A percentile compares a stretch with the other conserved stretches of the same genome.
Evolutionary conservation across 2,888 invertebrate genomes (phyloP).

Genomic region (Melanotus villosus): DNA sequence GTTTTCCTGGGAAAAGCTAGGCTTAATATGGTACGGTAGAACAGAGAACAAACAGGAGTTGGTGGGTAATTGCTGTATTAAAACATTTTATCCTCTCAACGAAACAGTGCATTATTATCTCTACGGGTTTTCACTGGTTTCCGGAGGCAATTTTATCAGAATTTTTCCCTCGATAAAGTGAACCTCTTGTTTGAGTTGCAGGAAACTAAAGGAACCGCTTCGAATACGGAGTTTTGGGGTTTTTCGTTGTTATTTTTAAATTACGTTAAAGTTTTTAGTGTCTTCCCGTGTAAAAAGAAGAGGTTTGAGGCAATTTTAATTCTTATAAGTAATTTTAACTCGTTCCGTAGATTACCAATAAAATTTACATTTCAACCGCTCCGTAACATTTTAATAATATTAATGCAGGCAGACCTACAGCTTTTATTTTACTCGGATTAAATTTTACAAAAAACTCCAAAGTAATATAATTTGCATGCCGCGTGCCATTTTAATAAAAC

Average conservation of each 20-base stretch:
- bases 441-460: conserved; percentile 25
- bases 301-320: neutral
- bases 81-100: conserved; percentile 23
- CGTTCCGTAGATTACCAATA: conserved; percentile 6
- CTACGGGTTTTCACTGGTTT: conserved; percentile 11
- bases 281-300: neutral
- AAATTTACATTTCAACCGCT: conserved; percentile 29
- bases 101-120: conserved; percentile 21
- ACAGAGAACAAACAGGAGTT: conserved; percentile 26
- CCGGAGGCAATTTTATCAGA: conserved; percentile 16
- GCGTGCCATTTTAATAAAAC: conserved; percentile 30
- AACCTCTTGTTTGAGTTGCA: conserved; percentile 19
- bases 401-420: conserved; percentile 26
- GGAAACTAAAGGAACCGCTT: conserved; percentile 6
- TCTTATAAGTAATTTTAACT: conserved; percentile 21
- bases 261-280: neutral
- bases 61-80: conserved; percentile 8
- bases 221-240: neutral
- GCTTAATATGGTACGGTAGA: conserved; percentile 23
- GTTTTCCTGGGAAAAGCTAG: conserved; percentile 13
- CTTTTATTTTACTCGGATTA: conserved; percentile 38
- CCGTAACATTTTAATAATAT: conserved; percentile 35
- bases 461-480: conserved; percentile 41
- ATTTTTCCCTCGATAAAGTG: conserved; percentile 16
- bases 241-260: conserved; percentile 8